phyloP scores from a whole-genome alignment of 2,113 vertebrate genomes.

The Hippolais icterina region DNA sequence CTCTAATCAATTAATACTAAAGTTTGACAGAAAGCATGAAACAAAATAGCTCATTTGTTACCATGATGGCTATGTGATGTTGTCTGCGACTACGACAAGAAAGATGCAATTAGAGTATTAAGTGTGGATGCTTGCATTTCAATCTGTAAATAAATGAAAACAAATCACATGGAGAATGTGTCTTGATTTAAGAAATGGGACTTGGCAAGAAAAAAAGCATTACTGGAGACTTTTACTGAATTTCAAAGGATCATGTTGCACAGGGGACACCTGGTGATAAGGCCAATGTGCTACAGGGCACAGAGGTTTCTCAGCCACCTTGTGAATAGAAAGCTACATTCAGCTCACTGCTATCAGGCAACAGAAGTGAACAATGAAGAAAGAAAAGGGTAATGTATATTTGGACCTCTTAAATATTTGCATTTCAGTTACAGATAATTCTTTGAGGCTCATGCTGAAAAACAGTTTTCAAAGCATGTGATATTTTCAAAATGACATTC shows the following conservation, averaged over 20 bases:
- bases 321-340: neutral
- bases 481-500: neutral
- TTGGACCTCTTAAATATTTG: neutral
- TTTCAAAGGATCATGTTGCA: neutral
- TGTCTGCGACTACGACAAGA: slow-evolving; percentile 24
- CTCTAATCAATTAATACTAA: neutral
- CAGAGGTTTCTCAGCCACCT: neutral
- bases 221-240: neutral
- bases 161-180: neutral
- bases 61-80: neutral
- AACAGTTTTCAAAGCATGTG: neutral
- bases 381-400: neutral
- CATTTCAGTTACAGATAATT: neutral
- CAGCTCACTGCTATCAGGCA: neutral
- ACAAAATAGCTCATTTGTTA: neutral
- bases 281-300: neutral
- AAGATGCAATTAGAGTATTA: neutral
- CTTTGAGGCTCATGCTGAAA: neutral
- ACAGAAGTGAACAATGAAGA: neutral
- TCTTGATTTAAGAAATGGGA: neutral
- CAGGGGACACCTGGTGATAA: neutral
- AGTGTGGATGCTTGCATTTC: slow-evolving; percentile 33
- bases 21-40: slow-evolving; percentile 14
- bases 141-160: slow-evolving; percentile 59
- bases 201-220: neutral